A percentile compares a stretch with the other conserved stretches of the same genome.
Evolutionary conservation across 2,797 vertebrate genomes (phyloP).

Genomic region (Sphenopsis melanotis): DNA sequence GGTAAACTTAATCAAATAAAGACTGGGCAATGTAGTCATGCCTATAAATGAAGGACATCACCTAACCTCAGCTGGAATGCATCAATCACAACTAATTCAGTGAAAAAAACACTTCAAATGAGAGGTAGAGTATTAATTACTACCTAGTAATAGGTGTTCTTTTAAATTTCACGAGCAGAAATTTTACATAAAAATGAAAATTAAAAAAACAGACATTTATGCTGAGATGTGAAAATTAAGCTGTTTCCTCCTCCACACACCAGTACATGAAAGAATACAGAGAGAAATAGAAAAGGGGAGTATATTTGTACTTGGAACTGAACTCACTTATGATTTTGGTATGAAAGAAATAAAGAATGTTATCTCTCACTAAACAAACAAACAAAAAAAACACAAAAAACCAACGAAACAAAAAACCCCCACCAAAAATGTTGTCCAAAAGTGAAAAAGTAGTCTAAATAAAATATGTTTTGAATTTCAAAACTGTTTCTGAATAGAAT

Average conservation of each 20-base stretch:
- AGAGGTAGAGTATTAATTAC: background rate
- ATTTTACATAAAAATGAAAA: background rate
- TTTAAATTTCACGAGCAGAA: background rate
- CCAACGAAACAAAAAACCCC: accelerated
- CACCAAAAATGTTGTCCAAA: background rate
- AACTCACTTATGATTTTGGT: background rate
- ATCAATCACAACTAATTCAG: background rate
- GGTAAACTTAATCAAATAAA: background rate
- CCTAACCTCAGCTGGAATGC: background rate
- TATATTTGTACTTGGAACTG: background rate
- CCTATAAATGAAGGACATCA: background rate
- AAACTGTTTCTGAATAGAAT: background rate
- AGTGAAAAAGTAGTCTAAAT: background rate
- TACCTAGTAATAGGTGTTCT: background rate
- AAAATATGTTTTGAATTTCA: background rate
- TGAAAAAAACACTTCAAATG: background rate
- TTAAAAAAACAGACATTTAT: background rate
- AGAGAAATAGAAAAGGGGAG: background rate
- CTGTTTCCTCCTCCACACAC: background rate
- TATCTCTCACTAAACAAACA: background rate
- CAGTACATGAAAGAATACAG: background rate
- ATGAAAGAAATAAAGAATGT: background rate
- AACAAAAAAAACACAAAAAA: background rate
- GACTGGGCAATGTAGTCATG: background rate
- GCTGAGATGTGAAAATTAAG: background rate